Evolutionary conservation across 2,888 invertebrate species (phyloP).

Genomic region (Marronus borbonicus): DNA sequence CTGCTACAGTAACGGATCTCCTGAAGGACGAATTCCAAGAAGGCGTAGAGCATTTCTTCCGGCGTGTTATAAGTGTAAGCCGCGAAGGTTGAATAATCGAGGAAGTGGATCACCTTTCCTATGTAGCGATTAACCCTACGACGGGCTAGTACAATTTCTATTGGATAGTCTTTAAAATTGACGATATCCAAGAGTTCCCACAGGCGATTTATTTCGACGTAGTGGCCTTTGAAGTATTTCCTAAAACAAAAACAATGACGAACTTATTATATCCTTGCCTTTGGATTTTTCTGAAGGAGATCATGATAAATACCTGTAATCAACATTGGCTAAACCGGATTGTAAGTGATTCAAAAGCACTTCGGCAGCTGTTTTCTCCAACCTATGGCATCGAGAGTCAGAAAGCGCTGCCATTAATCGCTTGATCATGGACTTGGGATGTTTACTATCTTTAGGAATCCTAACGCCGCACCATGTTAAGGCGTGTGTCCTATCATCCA

Average conservation of each 20-base stretch:
- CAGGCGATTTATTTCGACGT: slow-evolving; percentile 5
- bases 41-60: slow-evolving; percentile 28
- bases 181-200: slow-evolving; percentile 21
- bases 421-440: background rate
- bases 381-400: background rate
- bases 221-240: slow-evolving; percentile 11
- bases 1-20: slow-evolving; percentile 1
- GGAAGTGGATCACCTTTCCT: slow-evolving; percentile 15
- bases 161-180: slow-evolving; percentile 13
- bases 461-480: too few species aligned
- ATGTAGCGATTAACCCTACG: slow-evolving; percentile 12
- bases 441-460: too few species aligned
- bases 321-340: too few species aligned
- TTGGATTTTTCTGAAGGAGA: too few species aligned
- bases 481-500: background rate
- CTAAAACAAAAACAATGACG: background rate
- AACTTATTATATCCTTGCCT: too few species aligned
- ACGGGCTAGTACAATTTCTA: slow-evolving; percentile 34
- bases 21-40: slow-evolving; percentile 26
- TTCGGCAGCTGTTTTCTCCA: background rate
- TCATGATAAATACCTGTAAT: too few species aligned
- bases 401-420: background rate
- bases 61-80: slow-evolving; percentile 2
- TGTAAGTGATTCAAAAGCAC: background rate
- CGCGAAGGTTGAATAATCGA: slow-evolving; percentile 2